phyloP scores from a whole-genome alignment of 92 coral and sea anemone species.

The Zoanthus solanderi region DNA sequence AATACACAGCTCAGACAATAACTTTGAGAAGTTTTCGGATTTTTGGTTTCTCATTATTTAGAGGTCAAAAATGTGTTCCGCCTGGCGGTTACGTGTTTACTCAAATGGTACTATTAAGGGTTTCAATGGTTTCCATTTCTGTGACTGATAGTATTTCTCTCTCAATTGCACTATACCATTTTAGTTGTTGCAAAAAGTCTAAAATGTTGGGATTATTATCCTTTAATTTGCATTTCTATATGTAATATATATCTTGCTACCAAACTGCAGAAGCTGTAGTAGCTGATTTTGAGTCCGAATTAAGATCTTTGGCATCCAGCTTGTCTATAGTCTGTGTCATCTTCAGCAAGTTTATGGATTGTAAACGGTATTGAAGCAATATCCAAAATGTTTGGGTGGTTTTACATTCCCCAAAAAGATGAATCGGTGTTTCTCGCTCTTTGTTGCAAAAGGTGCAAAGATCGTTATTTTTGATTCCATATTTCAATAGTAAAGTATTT shows the following conservation, averaged over 20 bases:
- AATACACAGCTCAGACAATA: no score
- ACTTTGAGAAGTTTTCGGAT: no score
- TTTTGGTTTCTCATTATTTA: no score
- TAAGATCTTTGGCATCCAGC: slow-evolving; percentile 13
- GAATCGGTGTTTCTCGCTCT: slow-evolving; percentile 13
- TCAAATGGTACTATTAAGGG: background rate
- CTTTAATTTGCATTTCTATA: slow-evolving; percentile 18
- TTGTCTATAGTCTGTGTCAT: slow-evolving; percentile 4
- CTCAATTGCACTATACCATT: slow-evolving; percentile 15
- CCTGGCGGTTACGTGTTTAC: background rate
- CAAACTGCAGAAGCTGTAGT: slow-evolving; percentile 6
- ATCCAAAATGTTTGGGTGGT: slow-evolving; percentile 2
- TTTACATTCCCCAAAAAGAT: slow-evolving; percentile 10
- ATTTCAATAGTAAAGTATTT: slow-evolving; percentile 1
- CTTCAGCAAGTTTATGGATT: slow-evolving; percentile 13
- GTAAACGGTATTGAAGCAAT: slow-evolving; percentile 8
- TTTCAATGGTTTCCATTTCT: slow-evolving; percentile 2
- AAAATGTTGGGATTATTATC: background rate
- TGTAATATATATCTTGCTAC: slow-evolving; percentile 5
- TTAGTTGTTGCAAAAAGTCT: background rate
- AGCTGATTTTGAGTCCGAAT: background rate
- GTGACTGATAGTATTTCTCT: background rate
- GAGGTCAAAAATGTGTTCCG: no score
- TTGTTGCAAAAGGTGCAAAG: slow-evolving; percentile 15
- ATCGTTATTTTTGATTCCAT: slow-evolving; percentile 1